Evolutionary conservation across 2,888 invertebrate species (phyloP).

Genomic region (Nephrotoma appendiculata): DNA sequence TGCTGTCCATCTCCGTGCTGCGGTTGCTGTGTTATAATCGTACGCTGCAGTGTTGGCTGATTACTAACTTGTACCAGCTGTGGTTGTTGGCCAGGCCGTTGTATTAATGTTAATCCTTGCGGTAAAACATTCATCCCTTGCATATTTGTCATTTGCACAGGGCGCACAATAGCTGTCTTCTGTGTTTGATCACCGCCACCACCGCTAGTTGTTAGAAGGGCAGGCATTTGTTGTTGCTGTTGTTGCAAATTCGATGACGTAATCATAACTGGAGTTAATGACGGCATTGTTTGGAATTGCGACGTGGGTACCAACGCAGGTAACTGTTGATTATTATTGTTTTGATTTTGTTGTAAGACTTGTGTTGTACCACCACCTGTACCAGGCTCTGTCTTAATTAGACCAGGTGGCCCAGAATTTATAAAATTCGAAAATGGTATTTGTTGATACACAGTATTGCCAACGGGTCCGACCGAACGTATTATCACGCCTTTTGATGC

Average conservation of each 20-base stretch:
- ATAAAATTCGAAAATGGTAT: conserved; percentile 30
- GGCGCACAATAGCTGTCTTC: conserved; percentile 24
- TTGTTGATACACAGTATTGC: conserved; percentile 26
- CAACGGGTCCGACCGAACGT: conserved; percentile 29
- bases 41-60: conserved; percentile 22
- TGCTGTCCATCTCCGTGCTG: conserved; percentile 29
- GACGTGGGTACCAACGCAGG: conserved; percentile 30
- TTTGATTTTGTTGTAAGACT: conserved; percentile 18
- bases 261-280: conserved; percentile 15
- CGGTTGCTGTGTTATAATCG: conserved; percentile 28
- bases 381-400: conserved; percentile 20
- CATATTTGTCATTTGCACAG: conserved; percentile 25
- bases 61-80: conserved; percentile 29
- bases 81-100: conserved; percentile 32
- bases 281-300: conserved; percentile 15
- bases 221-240: conserved; percentile 21
- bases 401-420: conserved; percentile 24
- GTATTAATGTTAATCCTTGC: conserved; percentile 31
- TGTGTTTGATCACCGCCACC: background rate
- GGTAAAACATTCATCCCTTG: conserved; percentile 26
- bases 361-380: conserved; percentile 19
- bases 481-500: conserved; percentile 31
- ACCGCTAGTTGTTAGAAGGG: conserved; percentile 18
- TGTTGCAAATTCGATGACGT: conserved; percentile 25
- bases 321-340: conserved; percentile 23